Percentiles rank a stretch among this genome's conserved stretches.
Evolutionary conservation across 2,797 vertebrate genomes (phyloP).

Genomic region (Lithobates sylvaticus): DNA sequence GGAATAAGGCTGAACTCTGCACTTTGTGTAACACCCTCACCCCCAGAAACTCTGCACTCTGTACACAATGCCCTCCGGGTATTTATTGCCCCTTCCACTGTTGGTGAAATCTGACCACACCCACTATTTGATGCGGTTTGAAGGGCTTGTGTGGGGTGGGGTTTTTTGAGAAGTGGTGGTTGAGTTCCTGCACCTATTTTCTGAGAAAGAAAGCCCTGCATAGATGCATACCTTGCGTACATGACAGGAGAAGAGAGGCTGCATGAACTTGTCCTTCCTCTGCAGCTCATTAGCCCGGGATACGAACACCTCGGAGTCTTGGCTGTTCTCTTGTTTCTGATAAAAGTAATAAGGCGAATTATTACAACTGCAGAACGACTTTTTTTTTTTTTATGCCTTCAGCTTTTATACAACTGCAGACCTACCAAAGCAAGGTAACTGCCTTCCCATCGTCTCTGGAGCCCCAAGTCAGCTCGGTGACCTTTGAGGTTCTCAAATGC

Average conservation of each 20-base stretch:
- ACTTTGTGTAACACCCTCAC: too few relatives aligned
- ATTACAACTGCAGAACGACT: not conserved
- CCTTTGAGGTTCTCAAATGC: constrained; percentile 91
- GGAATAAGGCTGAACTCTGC: too few relatives aligned
- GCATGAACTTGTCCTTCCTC: constrained; percentile 97
- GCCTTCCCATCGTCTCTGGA: constrained; percentile 92
- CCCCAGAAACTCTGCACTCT: too few relatives aligned
- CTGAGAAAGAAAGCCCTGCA: too few relatives aligned
- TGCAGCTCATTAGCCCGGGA: constrained; percentile 91
- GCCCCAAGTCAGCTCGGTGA: constrained; percentile 88
- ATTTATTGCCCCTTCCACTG: too few relatives aligned
- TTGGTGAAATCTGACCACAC: too few relatives aligned
- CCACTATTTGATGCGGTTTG: too few relatives aligned
- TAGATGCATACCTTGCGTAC: constrained; percentile 88
- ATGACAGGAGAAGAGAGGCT: constrained; percentile 92
- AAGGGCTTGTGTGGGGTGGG: too few relatives aligned
- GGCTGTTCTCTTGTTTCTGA: constrained; percentile 88
- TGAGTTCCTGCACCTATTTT: too few relatives aligned
- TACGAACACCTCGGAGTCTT: constrained; percentile 83
- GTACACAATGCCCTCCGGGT: too few relatives aligned
- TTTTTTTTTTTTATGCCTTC: too few relatives aligned
- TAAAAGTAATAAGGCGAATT: constrained; percentile 60
- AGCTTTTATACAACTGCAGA: not conserved
- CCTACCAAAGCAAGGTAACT: constrained; percentile 88
- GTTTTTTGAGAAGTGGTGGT: too few relatives aligned